Percentiles rank a stretch among this genome's conserved stretches.
These are phyloP conservation scores for Perizoma affinitatum DNA, from an alignment of 2,888 invertebrate genomes.

Conservation along the genomic window DNA sequence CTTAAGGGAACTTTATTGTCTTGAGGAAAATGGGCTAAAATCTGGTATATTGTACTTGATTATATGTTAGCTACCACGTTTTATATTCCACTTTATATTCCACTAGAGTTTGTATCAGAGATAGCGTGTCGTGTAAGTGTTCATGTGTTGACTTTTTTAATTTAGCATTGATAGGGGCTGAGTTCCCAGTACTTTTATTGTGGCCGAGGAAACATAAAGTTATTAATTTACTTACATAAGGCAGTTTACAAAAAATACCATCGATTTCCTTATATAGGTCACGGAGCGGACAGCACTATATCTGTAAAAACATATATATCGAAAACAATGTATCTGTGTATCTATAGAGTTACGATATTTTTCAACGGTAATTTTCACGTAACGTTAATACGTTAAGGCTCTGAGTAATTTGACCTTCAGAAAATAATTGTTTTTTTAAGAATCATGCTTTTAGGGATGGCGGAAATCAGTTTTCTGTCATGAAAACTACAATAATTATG, in stretches of 20 bases:
- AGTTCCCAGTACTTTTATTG: not conserved
- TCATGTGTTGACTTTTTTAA: not conserved
- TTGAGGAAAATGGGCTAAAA: not conserved
- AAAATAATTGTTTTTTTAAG: not conserved
- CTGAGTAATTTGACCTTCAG: slow-evolving; percentile 11
- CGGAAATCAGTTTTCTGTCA: too few relatives aligned
- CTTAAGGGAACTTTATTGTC: slow-evolving; percentile 16
- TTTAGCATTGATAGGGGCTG: not conserved
- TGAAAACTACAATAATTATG: too few relatives aligned
- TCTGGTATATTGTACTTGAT: not conserved
- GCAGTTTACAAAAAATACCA: slow-evolving; percentile 9
- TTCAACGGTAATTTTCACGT: not conserved
- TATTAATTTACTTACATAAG: slow-evolving; percentile 1
- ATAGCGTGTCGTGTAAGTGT: not conserved
- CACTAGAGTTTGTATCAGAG: not conserved
- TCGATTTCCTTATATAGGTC: slow-evolving; percentile 11
- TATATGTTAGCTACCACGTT: not conserved
- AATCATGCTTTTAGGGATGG: too few relatives aligned
- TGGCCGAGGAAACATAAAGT: not conserved
- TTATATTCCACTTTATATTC: not conserved
- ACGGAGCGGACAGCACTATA: slow-evolving; percentile 1
- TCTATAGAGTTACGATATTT: not conserved
- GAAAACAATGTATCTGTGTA: not conserved
- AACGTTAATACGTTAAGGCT: too few relatives aligned
- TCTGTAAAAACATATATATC: slow-evolving; percentile 12